Percentiles rank a stretch among this genome's conserved stretches.
Evolutionary conservation across 2,797 vertebrate species (phyloP).

Genomic region (Oreortyx pictus): DNA sequence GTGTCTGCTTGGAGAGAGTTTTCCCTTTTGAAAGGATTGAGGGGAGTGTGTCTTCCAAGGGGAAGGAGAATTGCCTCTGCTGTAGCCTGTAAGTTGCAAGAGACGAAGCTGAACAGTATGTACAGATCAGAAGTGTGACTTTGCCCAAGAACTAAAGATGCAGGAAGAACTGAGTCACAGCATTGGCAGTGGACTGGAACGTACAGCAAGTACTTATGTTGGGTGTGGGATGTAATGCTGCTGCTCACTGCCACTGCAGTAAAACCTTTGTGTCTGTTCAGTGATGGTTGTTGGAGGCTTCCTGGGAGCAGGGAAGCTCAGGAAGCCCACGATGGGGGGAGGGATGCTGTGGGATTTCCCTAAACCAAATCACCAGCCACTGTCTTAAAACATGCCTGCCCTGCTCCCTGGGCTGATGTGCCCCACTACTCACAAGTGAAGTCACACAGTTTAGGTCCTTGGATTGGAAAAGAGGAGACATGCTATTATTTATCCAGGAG

Average conservation of each 20-base stretch:
- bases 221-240: background rate
- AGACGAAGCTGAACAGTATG: constrained; percentile 20
- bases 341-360: background rate
- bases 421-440: background rate
- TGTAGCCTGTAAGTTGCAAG: background rate
- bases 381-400: background rate
- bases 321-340: background rate
- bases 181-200: constrained; percentile 9
- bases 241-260: background rate
- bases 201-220: background rate
- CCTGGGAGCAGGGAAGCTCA: background rate
- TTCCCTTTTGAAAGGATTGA: background rate
- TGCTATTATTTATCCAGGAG: background rate
- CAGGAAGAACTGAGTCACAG: background rate
- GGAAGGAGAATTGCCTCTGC: background rate
- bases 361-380: background rate
- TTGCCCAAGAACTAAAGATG: background rate
- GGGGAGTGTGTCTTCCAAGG: background rate
- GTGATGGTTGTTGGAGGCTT: background rate
- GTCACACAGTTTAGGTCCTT: background rate
- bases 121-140: background rate
- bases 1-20: background rate
- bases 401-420: accelerated
- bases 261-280: background rate
- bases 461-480: background rate